Conservation (phyloP, 2,797 vertebrate species). For the Poecilia wingei region DNA sequence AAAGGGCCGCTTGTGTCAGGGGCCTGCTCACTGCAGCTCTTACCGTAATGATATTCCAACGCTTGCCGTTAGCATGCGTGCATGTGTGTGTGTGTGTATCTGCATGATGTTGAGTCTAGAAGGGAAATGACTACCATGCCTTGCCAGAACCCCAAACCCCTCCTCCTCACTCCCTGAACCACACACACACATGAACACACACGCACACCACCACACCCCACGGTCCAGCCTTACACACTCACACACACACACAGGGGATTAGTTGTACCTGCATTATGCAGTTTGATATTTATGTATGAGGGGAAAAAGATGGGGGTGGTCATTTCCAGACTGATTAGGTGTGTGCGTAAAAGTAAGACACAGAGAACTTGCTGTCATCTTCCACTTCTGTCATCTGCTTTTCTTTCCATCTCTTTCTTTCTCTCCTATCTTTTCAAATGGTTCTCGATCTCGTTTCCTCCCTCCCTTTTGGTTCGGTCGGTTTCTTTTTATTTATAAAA, state of each 20-base stretch:
- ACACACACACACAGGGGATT: constrained; percentile 55
- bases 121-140: constrained; percentile 76
- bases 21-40: constrained; percentile 76
- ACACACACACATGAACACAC: constrained; percentile 38
- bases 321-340: constrained; percentile 62
- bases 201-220: constrained; percentile 48
- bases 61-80: constrained; percentile 46
- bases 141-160: constrained; percentile 60
- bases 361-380: constrained; percentile 25
- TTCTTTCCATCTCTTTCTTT: constrained; percentile 19
- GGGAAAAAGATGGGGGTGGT: constrained; percentile 54
- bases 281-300: constrained; percentile 74
- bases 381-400: constrained; percentile 24
- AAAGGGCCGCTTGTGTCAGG: constrained; percentile 79
- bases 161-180: constrained; percentile 25
- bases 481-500: constrained; percentile 64
- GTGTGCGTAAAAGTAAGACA: constrained; percentile 32
- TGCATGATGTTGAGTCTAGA: constrained; percentile 80
- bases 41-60: constrained; percentile 82
- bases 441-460: constrained; percentile 1
- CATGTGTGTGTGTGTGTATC: constrained; percentile 52
- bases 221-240: constrained; percentile 6
- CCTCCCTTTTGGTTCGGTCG: constrained; percentile 52
- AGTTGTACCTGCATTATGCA: constrained; percentile 71
- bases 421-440: constrained; percentile 11